Evolutionary conservation across 2,113 vertebrate species (phyloP), one percentile per base, ranked within the genome.

Genomic region (Gobiocypris rarus): DNA sequence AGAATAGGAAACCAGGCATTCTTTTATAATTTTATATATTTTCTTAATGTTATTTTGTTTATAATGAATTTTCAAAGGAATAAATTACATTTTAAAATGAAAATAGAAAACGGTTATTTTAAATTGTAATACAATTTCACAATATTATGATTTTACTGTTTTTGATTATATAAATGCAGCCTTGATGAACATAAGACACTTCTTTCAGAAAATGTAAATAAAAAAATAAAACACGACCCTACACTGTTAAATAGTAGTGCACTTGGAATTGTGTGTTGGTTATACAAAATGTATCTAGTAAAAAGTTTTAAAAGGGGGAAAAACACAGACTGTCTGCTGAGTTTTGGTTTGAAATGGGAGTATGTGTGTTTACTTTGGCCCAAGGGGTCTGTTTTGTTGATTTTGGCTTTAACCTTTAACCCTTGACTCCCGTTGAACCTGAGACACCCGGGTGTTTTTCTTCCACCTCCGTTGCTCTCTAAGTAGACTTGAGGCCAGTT

Each of bases 371-470:
- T 86, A 71, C 67, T 45, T 58, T 83, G 59, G 43, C 67, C 82
- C 80, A 58, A 14, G 63, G 84, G 74, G 54, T 73, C 81, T 81
- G 67, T 76, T 58, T 59, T 85, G 85, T 82, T 88, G 87, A 87
- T 81, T 58, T 85, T 83, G 58, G 54, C 71, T 26, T 52, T 86
- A 84, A 82, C 81, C 84, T 84, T 52, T 67, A 22, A 67, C 67
- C 80, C 74, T 38, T 87, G 83, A 86, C 81, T 79, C 45, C 38
- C 63, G 69, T 69, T 82, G 85, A 86, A 84, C 83, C 61, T 19
- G 79, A 88, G 88, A 87, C 86, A 77, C 83, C 63, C 70, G 26
- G 52, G 54, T 85, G 88, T 85, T 87, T 87, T 82, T 24, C 77
- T 85, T 83, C 84, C 79, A 74, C 59, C 43, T 83, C 75, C 6